Percentiles rank a stretch among this genome's conserved stretches.
Conservation (phyloP, 2,113 vertebrate species). For the Salminus brasiliensis region DNA sequence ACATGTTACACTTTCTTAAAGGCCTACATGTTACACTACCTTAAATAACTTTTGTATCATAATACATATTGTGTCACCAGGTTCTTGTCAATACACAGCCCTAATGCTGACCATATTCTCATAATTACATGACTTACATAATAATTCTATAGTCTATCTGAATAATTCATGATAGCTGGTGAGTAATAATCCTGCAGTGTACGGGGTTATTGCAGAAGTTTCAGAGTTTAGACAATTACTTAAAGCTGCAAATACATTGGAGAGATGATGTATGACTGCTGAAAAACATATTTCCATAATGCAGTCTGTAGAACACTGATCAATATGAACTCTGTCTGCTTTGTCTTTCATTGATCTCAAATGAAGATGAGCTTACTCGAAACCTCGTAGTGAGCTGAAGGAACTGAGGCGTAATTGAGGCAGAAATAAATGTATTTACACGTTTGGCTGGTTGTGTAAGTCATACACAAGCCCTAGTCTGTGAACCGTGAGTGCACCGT, state of each 20-base stretch:
- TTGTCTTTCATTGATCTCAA: constrained; percentile 1
- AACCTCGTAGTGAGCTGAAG: constrained; percentile 13
- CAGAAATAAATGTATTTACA: not conserved
- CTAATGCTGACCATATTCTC: too few relatives aligned
- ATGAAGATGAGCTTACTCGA: not conserved
- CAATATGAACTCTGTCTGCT: constrained; percentile 4
- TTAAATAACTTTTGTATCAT: too few relatives aligned
- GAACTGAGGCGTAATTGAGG: not conserved
- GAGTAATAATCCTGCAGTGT: too few relatives aligned
- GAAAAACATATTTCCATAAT: not conserved
- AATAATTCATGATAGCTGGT: too few relatives aligned
- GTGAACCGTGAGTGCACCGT: not conserved
- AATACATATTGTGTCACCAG: too few relatives aligned
- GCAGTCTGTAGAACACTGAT: not conserved
- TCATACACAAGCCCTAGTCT: not conserved
- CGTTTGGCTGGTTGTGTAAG: not conserved
- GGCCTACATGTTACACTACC: too few relatives aligned
- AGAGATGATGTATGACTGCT: not conserved
- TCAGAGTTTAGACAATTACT: not conserved
- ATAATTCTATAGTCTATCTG: too few relatives aligned
- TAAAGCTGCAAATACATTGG: not conserved
- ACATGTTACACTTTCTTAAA: too few relatives aligned
- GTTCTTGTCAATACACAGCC: too few relatives aligned
- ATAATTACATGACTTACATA: too few relatives aligned
- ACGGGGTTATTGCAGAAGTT: too few relatives aligned